Base-by-base conservation (phyloP, 2,797 vertebrate genomes). In the Ceyx erithaca region DNA sequence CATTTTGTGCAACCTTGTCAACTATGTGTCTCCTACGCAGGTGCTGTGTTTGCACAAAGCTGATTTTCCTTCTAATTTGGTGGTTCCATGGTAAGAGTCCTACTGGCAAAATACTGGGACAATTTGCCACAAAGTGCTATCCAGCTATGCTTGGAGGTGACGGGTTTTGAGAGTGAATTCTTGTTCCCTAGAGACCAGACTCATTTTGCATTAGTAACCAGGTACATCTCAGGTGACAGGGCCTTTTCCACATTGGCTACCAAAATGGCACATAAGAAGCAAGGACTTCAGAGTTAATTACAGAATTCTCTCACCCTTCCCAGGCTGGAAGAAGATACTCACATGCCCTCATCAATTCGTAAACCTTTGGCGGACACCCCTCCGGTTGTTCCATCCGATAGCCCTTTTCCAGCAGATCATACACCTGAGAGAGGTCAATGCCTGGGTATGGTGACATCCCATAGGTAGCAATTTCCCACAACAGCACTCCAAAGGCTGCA, bases 391-490 rank as follows among this genome's bases (percentile, higher is more conserved):
- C 99, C 99, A 99, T 99, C 79, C 99, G 98, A 95, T 99, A 99
- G 37, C 99, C 99, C 96, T 99, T 99, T 97, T 99, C 99, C 93
- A 99, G 97, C 54, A 99, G 98, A 97, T 99, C 99, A 63, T 99
- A 99, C 82, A 99, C 99, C 97, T 99, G 99, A 95, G 99, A 99
- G 72, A 99, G 98, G 97, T 99, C 99, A 67, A 99, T 99, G 77
- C 99, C 99, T 46, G 99, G 99, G 91, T 99, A 99, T 1, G 99
- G 99, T 93, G 99, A 99, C 99, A 99, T 99, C 67, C 99, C 99
- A 48, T 99, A 99, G 16, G 99, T 99, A 52, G 99, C 99, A 80
- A 99, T 99, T 97, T 99, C 99, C 99, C 99, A 99, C 5, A 99
- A 96, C 25, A 99, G 96, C 84, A 99, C 99, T 35, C 99, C 99